Base-by-base conservation (phyloP, 2,113 vertebrate species). In the Microcebus ravelobensis region DNA sequence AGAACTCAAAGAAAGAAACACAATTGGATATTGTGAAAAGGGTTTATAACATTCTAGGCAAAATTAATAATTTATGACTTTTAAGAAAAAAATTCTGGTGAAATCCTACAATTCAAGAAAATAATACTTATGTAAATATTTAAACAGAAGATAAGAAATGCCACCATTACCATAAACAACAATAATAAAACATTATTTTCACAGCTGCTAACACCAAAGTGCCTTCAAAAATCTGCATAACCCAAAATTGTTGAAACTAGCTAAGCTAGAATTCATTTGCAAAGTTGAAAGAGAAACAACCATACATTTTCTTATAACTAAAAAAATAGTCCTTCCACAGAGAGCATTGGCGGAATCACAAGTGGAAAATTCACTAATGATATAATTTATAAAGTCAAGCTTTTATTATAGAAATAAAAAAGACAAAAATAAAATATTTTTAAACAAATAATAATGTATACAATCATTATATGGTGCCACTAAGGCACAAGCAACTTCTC, bases 71-170 rank as follows among this genome's bases (percentile, higher is more conserved):
- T 76, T 76, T 77, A 65, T 70, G 48, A 65, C 7, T 36, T 87
- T 92, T 59, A 65, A 50, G 21, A 20, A 11, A 39, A 86, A 90
- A 57, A 73, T 42, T 67, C 12, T 57, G 34, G 39, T 65, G n/a
- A 93, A 76, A 84, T 59, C 77, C 39, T 90, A 50, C 27, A 84
- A 88, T 80, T 87, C 59, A 67, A 21, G 25, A 80, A 91, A 95
- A 73, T 79, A 73, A 15, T 65, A 73, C 12, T 73, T 89, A 79
- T 52, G n/a, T 25, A 63, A 36, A 36, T 52, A 57, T 57, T 10
- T 86, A 71, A 71, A 55, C 65, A 88, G 8, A 18, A 80, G 5
- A 80, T 2, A 61, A 87, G 20, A 50, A 79, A 83, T 48, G n/a
- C n/a, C 14, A 45, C 2, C 15, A 70, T 5, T 7, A 71, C 34